phyloP scores from a whole-genome alignment of 2,888 invertebrate species.

The Amphipoea oculea region DNA sequence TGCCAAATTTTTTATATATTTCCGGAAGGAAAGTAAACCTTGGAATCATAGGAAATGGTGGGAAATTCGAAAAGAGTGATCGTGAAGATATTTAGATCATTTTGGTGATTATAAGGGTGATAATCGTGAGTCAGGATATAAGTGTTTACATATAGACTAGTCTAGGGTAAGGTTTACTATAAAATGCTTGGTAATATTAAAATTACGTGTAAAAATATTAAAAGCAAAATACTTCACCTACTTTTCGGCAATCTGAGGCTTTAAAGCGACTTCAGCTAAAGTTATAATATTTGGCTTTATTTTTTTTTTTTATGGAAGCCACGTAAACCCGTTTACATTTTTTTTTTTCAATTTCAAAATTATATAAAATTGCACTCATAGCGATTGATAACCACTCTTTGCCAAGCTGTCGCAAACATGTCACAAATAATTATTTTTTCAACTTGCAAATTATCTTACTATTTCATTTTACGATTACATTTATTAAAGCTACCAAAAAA shows the following conservation, averaged over 20 bases:
- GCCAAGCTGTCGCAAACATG: not conserved
- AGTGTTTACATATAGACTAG: slow-evolving; percentile 58
- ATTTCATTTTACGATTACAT: not conserved
- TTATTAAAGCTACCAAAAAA: slow-evolving; percentile 26
- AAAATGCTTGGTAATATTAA: slow-evolving; percentile 11
- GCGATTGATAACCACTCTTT: slow-evolving; percentile 1
- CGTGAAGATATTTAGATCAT: slow-evolving; percentile 54
- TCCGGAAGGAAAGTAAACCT: slow-evolving; percentile 30
- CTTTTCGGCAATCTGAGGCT: slow-evolving; percentile 10
- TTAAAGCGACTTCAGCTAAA: slow-evolving; percentile 11
- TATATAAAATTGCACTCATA: slow-evolving; percentile 7
- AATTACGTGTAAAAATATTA: slow-evolving; percentile 52
- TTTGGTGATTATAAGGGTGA: slow-evolving; percentile 31
- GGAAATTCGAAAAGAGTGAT: slow-evolving; percentile 58
- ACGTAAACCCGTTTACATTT: not conserved
- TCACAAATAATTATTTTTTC: not conserved
- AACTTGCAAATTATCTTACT: slow-evolving; percentile 17
- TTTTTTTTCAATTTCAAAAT: not conserved
- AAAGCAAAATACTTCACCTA: slow-evolving; percentile 26
- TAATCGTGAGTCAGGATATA: slow-evolving; percentile 65
- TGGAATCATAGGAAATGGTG: slow-evolving; percentile 55
- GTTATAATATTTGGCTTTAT: slow-evolving; percentile 37
- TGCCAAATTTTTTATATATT: slow-evolving; percentile 49
- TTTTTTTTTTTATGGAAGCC: slow-evolving; percentile 43
- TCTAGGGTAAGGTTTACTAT: slow-evolving; percentile 65